Evolutionary conservation across 37 sponge, comb jelly and placozoan species (phyloP), one percentile per base, ranked within the genome.

Genomic region (Dysidea cf. avara): DNA sequence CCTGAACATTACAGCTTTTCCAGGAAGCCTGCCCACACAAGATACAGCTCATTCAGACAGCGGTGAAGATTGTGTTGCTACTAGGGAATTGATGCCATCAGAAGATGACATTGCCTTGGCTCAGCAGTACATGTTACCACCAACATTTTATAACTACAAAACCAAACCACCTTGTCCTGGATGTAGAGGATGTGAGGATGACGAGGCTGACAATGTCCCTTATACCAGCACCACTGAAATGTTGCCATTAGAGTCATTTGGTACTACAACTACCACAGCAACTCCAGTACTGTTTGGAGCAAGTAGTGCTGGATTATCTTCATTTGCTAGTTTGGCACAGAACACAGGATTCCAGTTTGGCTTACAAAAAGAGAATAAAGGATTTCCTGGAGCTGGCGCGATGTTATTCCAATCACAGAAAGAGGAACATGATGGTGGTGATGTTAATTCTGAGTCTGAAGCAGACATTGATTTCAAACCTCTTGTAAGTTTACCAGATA

Each of bases 381-480:
- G 79, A 18, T 88, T 91, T 71, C 38, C 74, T 6, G 83, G 87
- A 46, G 43, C 70, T 43, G 88, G 84, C 5, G 28, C 35, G 3
- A 78, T 55, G 31, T 43, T 81, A 25, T 85, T 85, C 73, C 20
- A 17, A 17, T 33, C 46, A 39, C 22, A 57, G 30, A 75, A 12
- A 0, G 72, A 79, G 39, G 99, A 82, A 3, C 69, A 49, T 2
- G 68, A 48, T 12, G 53, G 60, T 21, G 28, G 39, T 35, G n/a
- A n/a, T n/a, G 67, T 64, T 1, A 62, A 77, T 57, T 53, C 69
- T 14, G 90, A 88, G 52, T 69, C 66, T 28, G 95, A 94, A 63
- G 71, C 84, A 36, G 87, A 94, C 7, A 56, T 92, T 20, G 67
- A 94, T 22, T 94, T 97, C 47, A 70, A 85, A 49, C 95, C 95